Evolutionary conservation across 2,888 invertebrate genomes (phyloP).

Genomic region (Trachelus iudaicus): DNA sequence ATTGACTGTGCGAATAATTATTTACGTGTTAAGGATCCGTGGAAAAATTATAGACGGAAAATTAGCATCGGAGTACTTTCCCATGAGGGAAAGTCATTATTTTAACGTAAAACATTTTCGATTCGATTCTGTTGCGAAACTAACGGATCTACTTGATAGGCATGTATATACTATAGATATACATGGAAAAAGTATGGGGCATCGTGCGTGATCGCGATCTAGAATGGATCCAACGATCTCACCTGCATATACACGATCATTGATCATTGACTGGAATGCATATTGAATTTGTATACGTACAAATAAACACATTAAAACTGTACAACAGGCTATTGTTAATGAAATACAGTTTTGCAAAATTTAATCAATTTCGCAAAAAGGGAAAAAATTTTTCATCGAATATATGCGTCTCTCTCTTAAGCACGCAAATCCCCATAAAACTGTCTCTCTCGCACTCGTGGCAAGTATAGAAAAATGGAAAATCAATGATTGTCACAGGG

Average conservation of each 20-base stretch:
- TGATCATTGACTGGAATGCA: neutral
- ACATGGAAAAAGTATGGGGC: neutral
- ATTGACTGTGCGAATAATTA: neutral
- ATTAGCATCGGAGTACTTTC: neutral
- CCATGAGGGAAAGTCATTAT: neutral
- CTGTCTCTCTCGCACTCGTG: neutral
- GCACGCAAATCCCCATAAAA: constrained; percentile 5
- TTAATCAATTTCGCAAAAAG: neutral
- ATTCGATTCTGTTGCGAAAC: neutral
- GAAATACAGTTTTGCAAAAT: neutral
- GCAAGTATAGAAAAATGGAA: neutral
- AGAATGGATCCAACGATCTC: neutral
- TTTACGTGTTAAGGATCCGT: neutral
- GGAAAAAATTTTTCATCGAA: neutral
- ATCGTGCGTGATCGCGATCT: neutral
- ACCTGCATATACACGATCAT: neutral
- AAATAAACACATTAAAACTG: neutral
- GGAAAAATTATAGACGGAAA: neutral
- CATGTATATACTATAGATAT: neutral
- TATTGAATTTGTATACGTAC: neutral
- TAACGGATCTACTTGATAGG: neutral
- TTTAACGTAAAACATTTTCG: neutral
- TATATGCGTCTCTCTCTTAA: constrained; percentile 21
- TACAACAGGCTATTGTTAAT: neutral
- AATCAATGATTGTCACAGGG: neutral